Evolutionary conservation across 2,797 vertebrate species (phyloP).

Genomic region (Pterois miles): DNA sequence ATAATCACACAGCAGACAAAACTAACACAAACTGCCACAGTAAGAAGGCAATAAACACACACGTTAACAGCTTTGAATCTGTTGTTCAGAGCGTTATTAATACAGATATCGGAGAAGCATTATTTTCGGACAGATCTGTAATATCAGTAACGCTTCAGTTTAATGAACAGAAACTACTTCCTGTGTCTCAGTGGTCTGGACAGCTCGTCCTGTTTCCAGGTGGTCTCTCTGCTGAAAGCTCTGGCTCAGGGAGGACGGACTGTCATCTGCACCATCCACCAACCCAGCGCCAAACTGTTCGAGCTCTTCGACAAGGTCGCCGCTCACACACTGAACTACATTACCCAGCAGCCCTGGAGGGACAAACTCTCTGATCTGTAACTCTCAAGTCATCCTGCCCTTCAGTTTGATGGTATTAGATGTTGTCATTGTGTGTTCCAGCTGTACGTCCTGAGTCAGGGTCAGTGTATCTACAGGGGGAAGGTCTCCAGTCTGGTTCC

Average conservation of each 20-base stretch:
- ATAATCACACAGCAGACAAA: no score
- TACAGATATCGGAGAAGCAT: no score
- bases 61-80: no score
- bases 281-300: conserved; percentile 96
- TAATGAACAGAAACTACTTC: background rate
- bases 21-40: no score
- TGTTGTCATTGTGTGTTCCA: conserved; percentile 76
- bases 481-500: conserved; percentile 92
- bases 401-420: no score
- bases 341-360: background rate
- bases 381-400: no score
- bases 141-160: no score
- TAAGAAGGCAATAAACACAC: no score
- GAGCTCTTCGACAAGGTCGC: conserved; percentile 96
- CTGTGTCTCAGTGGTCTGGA: conserved; percentile 88
- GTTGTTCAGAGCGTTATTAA: no score
- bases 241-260: conserved; percentile 94
- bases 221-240: conserved; percentile 93
- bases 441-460: conserved; percentile 97
- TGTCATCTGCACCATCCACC: conserved; percentile 97
- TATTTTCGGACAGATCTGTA: no score
- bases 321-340: background rate
- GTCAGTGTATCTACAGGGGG: conserved; percentile 96
- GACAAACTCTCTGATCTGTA: background rate
- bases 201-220: conserved; percentile 96